Conservation (phyloP, 2,113 vertebrate genomes). For the Ameiurus melas region DNA sequence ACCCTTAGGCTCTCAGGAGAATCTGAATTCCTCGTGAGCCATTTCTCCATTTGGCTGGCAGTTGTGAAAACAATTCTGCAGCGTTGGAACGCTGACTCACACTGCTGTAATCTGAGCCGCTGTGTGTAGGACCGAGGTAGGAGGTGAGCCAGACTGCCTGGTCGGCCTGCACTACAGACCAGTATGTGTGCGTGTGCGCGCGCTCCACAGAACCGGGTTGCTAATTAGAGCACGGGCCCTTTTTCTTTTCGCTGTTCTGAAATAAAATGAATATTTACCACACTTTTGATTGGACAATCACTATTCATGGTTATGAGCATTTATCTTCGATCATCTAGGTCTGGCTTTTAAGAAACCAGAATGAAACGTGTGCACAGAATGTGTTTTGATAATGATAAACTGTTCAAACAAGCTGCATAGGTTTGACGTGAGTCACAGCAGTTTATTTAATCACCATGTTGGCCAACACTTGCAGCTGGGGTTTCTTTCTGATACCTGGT, state of each 20-base stretch:
- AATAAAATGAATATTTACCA: background rate
- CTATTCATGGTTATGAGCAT: background rate
- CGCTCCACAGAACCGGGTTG: background rate
- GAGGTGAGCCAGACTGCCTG: constrained; percentile 57
- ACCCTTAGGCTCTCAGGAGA: constrained; percentile 68
- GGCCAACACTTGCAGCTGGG: background rate
- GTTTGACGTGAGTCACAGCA: background rate
- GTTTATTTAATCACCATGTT: background rate
- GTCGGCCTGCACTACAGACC: constrained; percentile 29
- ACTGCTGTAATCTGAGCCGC: constrained; percentile 34
- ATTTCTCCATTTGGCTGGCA: constrained; percentile 78
- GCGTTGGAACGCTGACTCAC: constrained; percentile 56
- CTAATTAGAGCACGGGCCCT: background rate
- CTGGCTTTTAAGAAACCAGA: background rate
- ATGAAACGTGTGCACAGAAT: background rate
- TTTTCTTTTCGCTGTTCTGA: background rate
- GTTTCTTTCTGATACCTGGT: background rate
- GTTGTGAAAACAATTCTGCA: constrained; percentile 79
- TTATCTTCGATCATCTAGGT: background rate
- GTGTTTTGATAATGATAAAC: background rate
- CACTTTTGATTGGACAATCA: background rate
- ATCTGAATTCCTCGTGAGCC: constrained; percentile 73
- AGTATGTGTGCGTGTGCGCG: background rate
- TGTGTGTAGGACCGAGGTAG: constrained; percentile 66
- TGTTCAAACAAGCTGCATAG: background rate